phyloP scores from a whole-genome alignment of 2,888 invertebrate genomes.

The Aleiodes testaceus region DNA sequence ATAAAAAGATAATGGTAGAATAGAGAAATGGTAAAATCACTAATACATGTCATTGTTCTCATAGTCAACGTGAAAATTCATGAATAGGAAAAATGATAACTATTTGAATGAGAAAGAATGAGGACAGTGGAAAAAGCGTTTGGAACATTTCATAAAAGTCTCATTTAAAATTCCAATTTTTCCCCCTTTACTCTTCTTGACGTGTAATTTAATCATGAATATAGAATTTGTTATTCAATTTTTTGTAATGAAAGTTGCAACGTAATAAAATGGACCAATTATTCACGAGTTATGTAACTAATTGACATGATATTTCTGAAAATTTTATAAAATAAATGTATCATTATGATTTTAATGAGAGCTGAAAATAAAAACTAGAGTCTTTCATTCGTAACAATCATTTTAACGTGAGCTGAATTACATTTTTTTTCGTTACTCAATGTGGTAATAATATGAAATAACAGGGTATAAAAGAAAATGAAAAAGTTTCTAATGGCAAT shows the following conservation, averaged over 20 bases:
- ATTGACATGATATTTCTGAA: neutral
- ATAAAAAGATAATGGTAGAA: too few relatives aligned
- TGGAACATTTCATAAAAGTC: neutral
- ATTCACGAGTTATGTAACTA: neutral
- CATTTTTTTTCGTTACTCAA: constrained; percentile 6
- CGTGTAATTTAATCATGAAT: neutral
- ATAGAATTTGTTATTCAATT: neutral
- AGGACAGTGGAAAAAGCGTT: constrained; percentile 4
- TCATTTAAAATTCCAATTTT: constrained; percentile 15
- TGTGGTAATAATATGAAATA: constrained; percentile 16
- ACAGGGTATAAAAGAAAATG: neutral
- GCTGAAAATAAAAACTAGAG: neutral
- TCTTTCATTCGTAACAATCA: constrained; percentile 2
- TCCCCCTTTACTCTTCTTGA: too few relatives aligned
- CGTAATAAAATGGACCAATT: neutral
- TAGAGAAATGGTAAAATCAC: too few relatives aligned
- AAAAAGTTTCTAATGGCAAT: neutral
- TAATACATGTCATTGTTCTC: too few relatives aligned
- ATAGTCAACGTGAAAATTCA: neutral
- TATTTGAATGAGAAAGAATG: neutral
- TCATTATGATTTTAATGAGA: too few relatives aligned
- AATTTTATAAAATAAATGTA: too few relatives aligned
- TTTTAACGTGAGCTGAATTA: neutral
- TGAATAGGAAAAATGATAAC: neutral
- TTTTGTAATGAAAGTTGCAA: neutral